Evolutionary conservation across 2,797 vertebrate genomes (phyloP), one percentile per base, ranked within the genome.

Genomic region (Tolypeutes matacus): DNA sequence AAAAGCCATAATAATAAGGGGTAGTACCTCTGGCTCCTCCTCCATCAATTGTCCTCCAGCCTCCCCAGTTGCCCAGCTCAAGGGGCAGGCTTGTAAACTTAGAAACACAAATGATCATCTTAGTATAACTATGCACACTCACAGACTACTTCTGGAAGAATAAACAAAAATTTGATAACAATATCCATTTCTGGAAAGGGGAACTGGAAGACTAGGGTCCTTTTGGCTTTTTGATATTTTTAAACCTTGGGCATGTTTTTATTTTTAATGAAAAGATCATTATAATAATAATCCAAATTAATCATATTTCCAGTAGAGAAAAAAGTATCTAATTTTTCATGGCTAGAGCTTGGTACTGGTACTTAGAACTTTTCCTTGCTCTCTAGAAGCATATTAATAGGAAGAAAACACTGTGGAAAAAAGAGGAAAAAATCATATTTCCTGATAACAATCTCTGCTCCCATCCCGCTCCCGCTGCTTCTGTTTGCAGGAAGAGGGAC

Each of bases 271-370:
- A 46, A 92, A 90, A 89, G 23, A 51, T 76, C 9, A 86, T 78
- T 82, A 60, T 49, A 31, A n/a, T 82, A 85, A 80, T 51, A 58
- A 84, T 91, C 39, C 53, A 78, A 76, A 80, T 36, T 64, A 86
- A 46, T 34, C 18, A 34, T 49, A 23, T 82, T 81, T 89, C 39
- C 58, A 56, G 12, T 12, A 25, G 62, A 81, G 53, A 84, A 70
- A 93, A 67, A 39, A 25, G 3, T 6, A 34, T 17, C 14, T 85
- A 20, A 67, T 42, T 91, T 92, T 90, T 77, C 49, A 56, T 1
- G 17, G 58, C 1, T 4, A 91, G 31, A n/a, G 3, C 17, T 91
- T 53, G 58, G 20, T 70, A 12, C 39, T 31, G n/a, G 27, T 53
- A 62, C 73, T 34, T 27, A 51, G 92, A 91, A 81, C 49, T 65